Conservation (phyloP, 2,113 vertebrate genomes). For the Phodopus roborovskii region DNA sequence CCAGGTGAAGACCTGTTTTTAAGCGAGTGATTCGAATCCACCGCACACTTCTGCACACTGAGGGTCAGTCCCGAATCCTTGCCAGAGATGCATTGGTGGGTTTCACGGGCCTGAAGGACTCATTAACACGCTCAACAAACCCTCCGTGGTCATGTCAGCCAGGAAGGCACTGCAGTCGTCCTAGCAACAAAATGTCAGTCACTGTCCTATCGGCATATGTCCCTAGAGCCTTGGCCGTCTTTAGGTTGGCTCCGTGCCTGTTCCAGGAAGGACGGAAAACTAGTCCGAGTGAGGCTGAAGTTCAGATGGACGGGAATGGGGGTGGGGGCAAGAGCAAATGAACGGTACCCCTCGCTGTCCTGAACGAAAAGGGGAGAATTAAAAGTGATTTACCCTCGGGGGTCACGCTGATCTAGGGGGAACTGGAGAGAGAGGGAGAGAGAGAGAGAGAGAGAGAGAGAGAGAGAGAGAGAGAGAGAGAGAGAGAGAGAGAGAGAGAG, state of each 20-base stretch:
- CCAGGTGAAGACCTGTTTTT: not conserved
- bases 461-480: not conserved
- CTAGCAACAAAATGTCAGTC: not conserved
- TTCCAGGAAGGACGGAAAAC: not conserved
- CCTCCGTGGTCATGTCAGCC: not conserved
- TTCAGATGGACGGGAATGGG: not conserved
- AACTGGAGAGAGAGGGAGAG: not conserved
- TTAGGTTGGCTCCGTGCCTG: not conserved
- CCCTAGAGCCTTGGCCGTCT: not conserved
- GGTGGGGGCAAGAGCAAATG: fast-evolving
- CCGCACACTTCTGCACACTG: no score
- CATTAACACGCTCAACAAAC: no score
- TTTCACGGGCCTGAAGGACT: not conserved
- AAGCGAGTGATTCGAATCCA: not conserved
- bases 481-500: not conserved
- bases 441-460: not conserved
- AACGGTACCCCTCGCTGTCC: fast-evolving
- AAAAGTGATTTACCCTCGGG: not conserved
- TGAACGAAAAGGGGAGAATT: not conserved
- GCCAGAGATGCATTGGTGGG: not conserved
- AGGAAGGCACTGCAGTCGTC: not conserved
- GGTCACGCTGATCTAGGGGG: not conserved
- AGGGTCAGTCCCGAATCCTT: not conserved
- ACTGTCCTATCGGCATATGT: not conserved
- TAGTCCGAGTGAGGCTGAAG: not conserved